Evolutionary conservation across 2,888 invertebrate genomes (phyloP).

Genomic region (Kuschelorhynchus macadamiae): DNA sequence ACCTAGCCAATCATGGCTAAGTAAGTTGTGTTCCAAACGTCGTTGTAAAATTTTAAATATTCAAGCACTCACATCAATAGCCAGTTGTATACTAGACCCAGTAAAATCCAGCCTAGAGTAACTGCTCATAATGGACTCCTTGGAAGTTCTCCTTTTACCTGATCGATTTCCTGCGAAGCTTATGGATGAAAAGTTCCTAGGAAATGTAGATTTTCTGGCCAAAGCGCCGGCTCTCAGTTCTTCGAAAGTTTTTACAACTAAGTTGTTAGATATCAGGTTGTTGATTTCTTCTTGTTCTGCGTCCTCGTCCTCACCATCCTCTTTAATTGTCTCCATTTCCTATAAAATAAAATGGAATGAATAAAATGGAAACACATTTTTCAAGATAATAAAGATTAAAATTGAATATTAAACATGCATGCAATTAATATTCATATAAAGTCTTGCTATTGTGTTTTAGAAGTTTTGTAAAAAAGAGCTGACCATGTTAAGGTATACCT

Average conservation of each 20-base stretch:
- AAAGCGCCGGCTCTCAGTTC: conserved; percentile 63
- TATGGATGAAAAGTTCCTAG: conserved; percentile 66
- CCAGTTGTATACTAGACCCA: conserved; percentile 80
- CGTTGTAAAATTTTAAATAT: too few species aligned
- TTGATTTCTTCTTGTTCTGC: conserved; percentile 69
- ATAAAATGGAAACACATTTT: too few species aligned
- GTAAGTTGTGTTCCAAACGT: too few species aligned
- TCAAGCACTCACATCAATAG: conserved; percentile 73
- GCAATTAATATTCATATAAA: too few species aligned
- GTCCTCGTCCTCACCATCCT: conserved; percentile 73
- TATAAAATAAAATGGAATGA: conserved; percentile 60
- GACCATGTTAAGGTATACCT: background rate
- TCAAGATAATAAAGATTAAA: too few species aligned
- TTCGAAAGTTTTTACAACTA: conserved; percentile 62
- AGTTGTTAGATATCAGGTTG: conserved; percentile 61
- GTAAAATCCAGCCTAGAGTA: conserved; percentile 83
- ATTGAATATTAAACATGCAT: too few species aligned
- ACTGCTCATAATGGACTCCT: conserved; percentile 79
- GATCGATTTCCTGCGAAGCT: conserved; percentile 61
- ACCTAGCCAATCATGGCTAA: too few species aligned
- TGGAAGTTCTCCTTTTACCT: conserved; percentile 58
- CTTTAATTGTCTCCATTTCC: conserved; percentile 81
- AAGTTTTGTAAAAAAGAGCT: too few species aligned
- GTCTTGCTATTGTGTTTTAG: too few species aligned
- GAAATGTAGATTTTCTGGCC: conserved; percentile 65